Evolutionary conservation across 2,888 invertebrate genomes (phyloP).

Genomic region (Clistopyga incitator): DNA sequence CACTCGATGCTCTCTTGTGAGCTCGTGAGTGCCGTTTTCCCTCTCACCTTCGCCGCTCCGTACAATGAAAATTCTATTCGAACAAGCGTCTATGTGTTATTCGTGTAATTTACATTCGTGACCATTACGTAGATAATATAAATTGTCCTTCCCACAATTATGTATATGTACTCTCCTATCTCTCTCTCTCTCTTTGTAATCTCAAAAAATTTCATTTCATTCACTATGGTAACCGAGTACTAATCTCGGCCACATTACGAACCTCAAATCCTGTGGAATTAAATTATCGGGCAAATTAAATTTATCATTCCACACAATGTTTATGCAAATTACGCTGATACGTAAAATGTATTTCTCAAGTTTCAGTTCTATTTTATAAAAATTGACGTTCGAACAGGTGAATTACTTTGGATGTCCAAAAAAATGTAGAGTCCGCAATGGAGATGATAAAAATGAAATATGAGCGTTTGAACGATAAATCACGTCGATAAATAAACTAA

Average conservation of each 20-base stretch:
- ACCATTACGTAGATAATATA: conserved; percentile 13
- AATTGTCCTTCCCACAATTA: conserved; percentile 6
- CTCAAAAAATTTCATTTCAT: background rate
- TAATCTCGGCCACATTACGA: background rate
- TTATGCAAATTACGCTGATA: no score
- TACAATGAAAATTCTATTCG: conserved; percentile 41
- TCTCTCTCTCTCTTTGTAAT: background rate
- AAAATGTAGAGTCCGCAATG: no score
- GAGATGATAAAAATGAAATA: no score
- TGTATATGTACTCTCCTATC: background rate
- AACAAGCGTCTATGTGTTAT: conserved; percentile 34
- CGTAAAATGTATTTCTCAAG: no score
- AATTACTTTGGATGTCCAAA: no score
- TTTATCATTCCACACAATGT: background rate
- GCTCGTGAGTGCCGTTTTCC: conserved; percentile 39
- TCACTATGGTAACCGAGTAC: background rate
- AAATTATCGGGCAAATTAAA: background rate
- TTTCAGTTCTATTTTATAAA: no score
- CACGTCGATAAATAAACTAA: background rate
- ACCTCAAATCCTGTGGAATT: background rate
- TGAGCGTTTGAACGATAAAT: no score
- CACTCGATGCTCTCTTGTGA: conserved; percentile 46
- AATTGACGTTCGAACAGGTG: no score
- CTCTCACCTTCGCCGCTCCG: conserved; percentile 22
- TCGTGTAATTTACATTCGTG: conserved; percentile 29